Evolutionary conservation across 37 sponge, comb jelly and placozoan genomes (phyloP).

Genomic region (Cladorhizidae sp.): DNA sequence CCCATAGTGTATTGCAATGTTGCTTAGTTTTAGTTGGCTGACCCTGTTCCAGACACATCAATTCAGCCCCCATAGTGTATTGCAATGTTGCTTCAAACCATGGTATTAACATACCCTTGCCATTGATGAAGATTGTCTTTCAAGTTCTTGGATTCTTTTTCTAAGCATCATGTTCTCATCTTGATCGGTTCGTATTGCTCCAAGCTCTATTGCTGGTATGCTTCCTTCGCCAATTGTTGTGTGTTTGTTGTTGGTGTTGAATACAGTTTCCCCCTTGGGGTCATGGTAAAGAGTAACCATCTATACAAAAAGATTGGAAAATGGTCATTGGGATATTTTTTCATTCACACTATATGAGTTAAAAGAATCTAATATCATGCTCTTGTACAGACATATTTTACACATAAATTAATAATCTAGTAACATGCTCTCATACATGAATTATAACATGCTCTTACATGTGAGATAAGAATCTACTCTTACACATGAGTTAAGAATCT

Average conservation of each 20-base stretch:
- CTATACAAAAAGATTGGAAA: neutral
- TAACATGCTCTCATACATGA: no score
- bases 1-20: no score
- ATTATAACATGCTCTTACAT: no score
- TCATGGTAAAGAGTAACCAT: slow-evolving; percentile 17
- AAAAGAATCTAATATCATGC: neutral
- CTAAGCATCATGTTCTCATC: neutral
- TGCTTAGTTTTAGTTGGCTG: no score
- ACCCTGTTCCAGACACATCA: no score
- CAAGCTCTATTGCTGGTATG: neutral
- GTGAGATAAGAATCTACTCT: no score
- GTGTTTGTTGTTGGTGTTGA: neutral
- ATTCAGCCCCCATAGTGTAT: no score
- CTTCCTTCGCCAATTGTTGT: neutral
- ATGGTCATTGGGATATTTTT: neutral
- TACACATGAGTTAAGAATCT: no score
- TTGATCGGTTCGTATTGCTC: neutral
- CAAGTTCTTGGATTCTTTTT: neutral
- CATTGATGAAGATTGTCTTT: neutral
- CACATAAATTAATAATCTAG: neutral
- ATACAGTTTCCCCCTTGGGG: slow-evolving; percentile 1
- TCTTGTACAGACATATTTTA: neutral
- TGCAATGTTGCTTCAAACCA: no score
- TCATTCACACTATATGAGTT: neutral
- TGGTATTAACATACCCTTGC: no score